A percentile compares a stretch with the other conserved stretches of the same genome.
Evolutionary conservation across 2,113 vertebrate species (phyloP).

Genomic region (Budorcas taxicolor): DNA sequence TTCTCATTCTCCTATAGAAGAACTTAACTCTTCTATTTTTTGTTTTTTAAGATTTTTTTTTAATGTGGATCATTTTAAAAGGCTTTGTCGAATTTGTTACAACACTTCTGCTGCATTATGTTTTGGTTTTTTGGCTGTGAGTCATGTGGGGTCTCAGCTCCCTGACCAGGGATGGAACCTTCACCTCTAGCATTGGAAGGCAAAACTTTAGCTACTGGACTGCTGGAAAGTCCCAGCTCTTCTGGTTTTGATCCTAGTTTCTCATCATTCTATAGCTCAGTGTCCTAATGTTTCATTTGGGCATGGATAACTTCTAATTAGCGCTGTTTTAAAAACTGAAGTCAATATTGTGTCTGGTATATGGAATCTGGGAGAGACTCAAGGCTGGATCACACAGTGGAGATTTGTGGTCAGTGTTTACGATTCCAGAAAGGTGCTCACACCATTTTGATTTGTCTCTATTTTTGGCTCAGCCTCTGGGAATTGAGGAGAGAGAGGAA

Average conservation of each 20-base stretch:
- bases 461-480: neutral
- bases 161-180: neutral
- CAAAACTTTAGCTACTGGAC: neutral
- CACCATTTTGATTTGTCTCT: neutral
- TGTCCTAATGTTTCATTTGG: neutral
- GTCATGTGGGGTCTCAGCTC: neutral
- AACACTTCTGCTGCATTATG: neutral
- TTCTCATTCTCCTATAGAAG: neutral
- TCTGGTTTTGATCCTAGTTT: neutral
- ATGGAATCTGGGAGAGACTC: neutral
- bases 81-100: neutral
- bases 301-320: neutral
- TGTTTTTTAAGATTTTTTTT: neutral
- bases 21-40: neutral
- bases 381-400: rapidly evolving
- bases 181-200: neutral
- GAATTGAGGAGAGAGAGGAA: neutral
- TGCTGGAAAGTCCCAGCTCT: neutral
- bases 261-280: neutral
- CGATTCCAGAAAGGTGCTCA: neutral
- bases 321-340: neutral
- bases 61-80: neutral
- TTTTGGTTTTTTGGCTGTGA: neutral
- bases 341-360: neutral
- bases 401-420: neutral